Conservation (phyloP, 2,113 vertebrate species). For the Rhinolophus ferrumequinum region DNA sequence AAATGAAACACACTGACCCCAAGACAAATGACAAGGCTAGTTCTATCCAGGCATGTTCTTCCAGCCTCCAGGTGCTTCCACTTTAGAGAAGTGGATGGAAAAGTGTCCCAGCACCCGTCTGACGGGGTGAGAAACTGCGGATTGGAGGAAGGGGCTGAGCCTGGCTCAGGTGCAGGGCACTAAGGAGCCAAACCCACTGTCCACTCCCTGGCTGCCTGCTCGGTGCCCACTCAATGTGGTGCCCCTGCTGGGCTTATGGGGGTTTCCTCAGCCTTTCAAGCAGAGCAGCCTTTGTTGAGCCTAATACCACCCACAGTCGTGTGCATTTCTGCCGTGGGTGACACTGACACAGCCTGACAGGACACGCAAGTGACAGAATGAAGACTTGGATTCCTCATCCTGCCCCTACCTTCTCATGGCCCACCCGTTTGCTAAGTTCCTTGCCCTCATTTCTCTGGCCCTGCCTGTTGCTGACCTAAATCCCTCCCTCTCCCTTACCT, state of each 20-base stretch:
- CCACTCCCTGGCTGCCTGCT: neutral
- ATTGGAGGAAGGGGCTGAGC: neutral
- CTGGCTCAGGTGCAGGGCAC: neutral
- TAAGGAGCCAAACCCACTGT: neutral
- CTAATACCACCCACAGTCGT: no score
- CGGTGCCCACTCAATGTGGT: neutral
- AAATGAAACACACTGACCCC: neutral
- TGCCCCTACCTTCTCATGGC: neutral
- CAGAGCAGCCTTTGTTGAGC: neutral
- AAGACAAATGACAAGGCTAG: neutral
- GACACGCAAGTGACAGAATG: fast-evolving
- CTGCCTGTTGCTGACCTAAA: neutral
- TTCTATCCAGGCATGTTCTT: neutral
- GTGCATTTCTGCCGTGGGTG: neutral
- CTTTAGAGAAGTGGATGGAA: neutral
- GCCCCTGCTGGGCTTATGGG: neutral
- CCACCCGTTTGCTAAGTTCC: fast-evolving
- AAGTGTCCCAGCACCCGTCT: neutral
- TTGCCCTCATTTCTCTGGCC: neutral
- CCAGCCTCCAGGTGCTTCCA: neutral
- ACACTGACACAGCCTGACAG: neutral
- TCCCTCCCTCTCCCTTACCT: neutral
- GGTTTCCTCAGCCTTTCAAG: neutral
- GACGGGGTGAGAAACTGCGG: neutral
- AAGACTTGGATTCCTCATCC: neutral